Base-by-base conservation (phyloP, 2,888 invertebrate genomes). In the Zhuqinia jingwanae region DNA sequence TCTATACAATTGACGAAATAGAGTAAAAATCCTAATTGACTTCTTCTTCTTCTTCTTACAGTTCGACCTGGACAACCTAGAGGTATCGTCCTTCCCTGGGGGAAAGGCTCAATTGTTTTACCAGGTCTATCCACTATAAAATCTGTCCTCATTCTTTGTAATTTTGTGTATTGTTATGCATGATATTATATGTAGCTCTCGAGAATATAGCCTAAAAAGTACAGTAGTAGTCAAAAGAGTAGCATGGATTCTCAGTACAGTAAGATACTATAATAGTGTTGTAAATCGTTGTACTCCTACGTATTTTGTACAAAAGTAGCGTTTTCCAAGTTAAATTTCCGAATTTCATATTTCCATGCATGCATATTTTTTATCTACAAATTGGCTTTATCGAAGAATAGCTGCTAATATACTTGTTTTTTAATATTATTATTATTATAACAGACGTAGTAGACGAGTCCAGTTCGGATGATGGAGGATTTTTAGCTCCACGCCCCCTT, bases 381-480 rank as follows among this genome's bases (percentile, higher is more conserved):
- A 25, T 15, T 27, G 25, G n/a, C 58, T 27, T n/a, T n/a, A n/a
- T n/a, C 11, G 17, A 17, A 11, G 36, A 17, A n/a, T 65, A 5
- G 10, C 8, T 65, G 8, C 17, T 65, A 20, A 65, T 42, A 36
- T 13, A 11, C 10, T 70, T 65, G 20, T 10, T 27, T 13, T 10
- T 42, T 70, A 45, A 70, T 6, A 22, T 42, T 45, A 20, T 17
- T 3, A 22, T 25, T 22, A 47, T 75, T 17, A 75, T 84, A 80
- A 25, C 80, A 91, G 91, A 91, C 75, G 89, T 90, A 60, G 89
- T 91, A 25, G 90, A 90, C 80, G 91, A 91, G 78, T 81, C 89
- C 58, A 91, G 91, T 73, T 91, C 91, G 42, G 91, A 91, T 77
- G 91, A 91, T 68, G 91, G 91, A n/a, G 91, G 91, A 8, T 91